Conservation (phyloP, 1,140 invertebrate species). For the Pachyrhynchus sulphureomaculatus region DNA sequence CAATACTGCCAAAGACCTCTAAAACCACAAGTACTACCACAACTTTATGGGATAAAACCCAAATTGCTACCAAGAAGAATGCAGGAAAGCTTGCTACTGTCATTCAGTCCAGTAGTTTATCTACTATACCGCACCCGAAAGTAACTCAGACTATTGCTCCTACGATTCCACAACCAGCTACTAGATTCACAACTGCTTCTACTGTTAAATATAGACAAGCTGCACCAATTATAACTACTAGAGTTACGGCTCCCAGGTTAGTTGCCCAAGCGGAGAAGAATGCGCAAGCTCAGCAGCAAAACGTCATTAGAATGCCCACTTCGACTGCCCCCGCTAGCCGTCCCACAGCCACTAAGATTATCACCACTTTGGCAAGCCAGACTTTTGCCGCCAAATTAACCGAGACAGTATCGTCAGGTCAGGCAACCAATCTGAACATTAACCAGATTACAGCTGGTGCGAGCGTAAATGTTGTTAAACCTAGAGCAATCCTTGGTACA, state of each 20-base stretch:
- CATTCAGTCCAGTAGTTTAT: constrained; percentile 8
- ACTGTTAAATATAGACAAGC: constrained; percentile 50
- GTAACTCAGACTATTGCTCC: constrained; percentile 14
- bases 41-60: constrained; percentile 62
- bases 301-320: constrained; percentile 3
- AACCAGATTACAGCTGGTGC: constrained; percentile 3
- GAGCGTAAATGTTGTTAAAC: constrained; percentile 3
- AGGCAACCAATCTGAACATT: not conserved
- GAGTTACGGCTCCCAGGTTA: constrained; percentile 58
- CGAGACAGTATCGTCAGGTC: constrained; percentile 40
- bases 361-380: constrained; percentile 55
- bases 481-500: constrained; percentile 16
- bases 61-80: constrained; percentile 49
- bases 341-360: constrained; percentile 50
- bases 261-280: constrained; percentile 54
- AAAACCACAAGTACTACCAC: constrained; percentile 54
- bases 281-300: constrained; percentile 31
- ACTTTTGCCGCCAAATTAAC: constrained; percentile 66
- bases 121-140: constrained; percentile 40
- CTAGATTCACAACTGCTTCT: constrained; percentile 41
- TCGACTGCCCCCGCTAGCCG: constrained; percentile 47
- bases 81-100: constrained; percentile 40
- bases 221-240: constrained; percentile 44
- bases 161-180: constrained; percentile 13
- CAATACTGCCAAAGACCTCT: constrained; percentile 75